Percentiles rank a stretch among this genome's conserved stretches.
Conservation (phyloP, 2,888 invertebrate genomes). For the Dicyrtomina minuta region DNA sequence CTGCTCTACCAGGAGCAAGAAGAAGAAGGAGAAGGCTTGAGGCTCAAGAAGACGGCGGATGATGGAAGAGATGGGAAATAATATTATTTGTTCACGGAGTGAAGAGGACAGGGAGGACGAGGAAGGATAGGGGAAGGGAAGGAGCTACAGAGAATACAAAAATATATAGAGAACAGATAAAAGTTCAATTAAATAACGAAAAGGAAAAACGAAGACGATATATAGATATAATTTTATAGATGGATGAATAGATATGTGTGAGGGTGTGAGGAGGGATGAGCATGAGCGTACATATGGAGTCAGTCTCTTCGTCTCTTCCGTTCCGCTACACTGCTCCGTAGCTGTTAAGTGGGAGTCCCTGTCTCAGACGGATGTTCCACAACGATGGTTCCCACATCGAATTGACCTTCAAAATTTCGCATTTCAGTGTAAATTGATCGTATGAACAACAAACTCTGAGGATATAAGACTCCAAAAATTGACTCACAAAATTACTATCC, state of each 20-base stretch:
- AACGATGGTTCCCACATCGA: conserved; percentile 27
- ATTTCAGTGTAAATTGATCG: conserved; percentile 40
- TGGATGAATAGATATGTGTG: background rate
- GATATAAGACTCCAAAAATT: background rate
- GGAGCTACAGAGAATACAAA: background rate
- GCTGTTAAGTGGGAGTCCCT: conserved; percentile 27
- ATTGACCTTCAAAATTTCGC: conserved; percentile 40
- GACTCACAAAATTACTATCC: background rate
- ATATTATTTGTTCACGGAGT: background rate
- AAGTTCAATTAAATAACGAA: conserved; percentile 3
- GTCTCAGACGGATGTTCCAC: conserved; percentile 35
- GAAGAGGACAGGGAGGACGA: background rate
- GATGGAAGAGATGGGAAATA: background rate
- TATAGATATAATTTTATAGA: no score
- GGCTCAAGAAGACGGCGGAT: background rate
- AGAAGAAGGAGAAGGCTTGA: background rate
- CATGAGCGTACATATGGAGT: no score
- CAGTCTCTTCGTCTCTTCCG: background rate
- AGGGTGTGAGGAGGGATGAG: background rate
- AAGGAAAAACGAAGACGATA: background rate
- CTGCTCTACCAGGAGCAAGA: background rate
- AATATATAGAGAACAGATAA: background rate
- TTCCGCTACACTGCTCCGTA: conserved; percentile 12
- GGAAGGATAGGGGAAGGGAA: background rate
- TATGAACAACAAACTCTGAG: background rate